These are phyloP conservation scores for Psophia crepitans DNA, from an alignment of 2,113 vertebrate genomes.

Conservation along the genomic window DNA sequence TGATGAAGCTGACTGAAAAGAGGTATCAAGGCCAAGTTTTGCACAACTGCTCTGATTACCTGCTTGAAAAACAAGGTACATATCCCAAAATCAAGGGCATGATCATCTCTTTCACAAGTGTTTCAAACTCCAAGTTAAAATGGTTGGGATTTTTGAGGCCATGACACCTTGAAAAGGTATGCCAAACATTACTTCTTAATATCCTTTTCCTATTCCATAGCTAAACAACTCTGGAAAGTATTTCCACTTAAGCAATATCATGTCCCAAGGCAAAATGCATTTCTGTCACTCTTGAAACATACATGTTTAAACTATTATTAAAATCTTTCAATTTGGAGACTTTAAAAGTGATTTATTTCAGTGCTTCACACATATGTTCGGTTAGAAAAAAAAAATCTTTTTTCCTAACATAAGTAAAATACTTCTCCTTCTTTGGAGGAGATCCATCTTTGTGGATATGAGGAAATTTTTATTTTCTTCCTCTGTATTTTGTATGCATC, in stretches of 20 bases:
- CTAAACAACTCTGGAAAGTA: neutral
- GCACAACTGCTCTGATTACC: accelerated
- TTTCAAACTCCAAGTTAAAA: neutral
- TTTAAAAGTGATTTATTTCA: neutral
- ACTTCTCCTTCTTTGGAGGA: neutral
- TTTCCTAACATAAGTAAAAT: too few relatives aligned
- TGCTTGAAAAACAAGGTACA: neutral
- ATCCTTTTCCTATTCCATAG: neutral
- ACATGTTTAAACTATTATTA: neutral
- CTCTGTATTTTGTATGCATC: neutral
- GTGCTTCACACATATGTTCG: neutral
- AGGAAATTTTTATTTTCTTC: neutral
- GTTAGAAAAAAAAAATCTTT: too few relatives aligned
- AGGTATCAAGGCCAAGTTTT: neutral
- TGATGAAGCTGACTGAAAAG: neutral
- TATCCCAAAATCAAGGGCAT: neutral
- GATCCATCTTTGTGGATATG: neutral
- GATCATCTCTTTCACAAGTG: neutral
- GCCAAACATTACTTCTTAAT: neutral
- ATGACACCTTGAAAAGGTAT: neutral
- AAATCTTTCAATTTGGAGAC: neutral
- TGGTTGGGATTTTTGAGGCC: neutral
- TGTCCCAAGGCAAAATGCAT: neutral
- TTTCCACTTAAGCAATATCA: neutral
- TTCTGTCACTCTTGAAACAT: neutral